These are phyloP conservation scores for Orchesella cincta DNA, from an alignment of 1,140 invertebrate species.

Conservation along the genomic window DNA sequence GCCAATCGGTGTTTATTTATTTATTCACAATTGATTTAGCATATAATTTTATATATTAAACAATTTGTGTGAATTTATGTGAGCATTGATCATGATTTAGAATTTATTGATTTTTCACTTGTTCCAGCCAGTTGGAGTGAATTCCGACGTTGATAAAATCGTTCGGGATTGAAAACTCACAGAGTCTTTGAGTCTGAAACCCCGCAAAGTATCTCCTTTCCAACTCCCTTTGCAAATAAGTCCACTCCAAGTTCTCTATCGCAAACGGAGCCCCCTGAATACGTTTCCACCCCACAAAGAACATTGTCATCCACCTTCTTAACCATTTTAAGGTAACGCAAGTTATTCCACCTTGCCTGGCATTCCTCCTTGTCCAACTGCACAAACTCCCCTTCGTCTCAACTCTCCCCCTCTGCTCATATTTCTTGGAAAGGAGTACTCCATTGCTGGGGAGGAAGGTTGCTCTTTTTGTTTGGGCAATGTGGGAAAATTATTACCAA, in stretches of 20 bases:
- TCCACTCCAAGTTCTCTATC: neutral
- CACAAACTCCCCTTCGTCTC: neutral
- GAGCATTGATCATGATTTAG: too few species aligned
- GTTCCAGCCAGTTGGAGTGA: neutral
- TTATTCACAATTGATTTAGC: too few species aligned
- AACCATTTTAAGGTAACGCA: neutral
- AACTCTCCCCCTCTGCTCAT: neutral
- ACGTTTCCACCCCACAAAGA: neutral
- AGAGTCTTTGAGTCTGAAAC: neutral
- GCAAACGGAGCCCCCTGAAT: neutral
- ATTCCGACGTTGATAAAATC: neutral
- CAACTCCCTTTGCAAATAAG: neutral
- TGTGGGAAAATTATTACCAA: neutral
- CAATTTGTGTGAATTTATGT: too few species aligned
- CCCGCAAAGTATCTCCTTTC: neutral
- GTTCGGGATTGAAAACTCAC: neutral
- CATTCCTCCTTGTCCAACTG: neutral
- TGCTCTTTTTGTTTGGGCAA: neutral
- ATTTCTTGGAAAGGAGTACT: neutral
- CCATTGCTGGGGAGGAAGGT: neutral
- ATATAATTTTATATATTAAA: too few species aligned
- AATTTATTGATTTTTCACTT: too few species aligned
- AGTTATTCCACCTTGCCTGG: neutral
- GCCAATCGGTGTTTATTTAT: too few species aligned
- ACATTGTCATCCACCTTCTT: neutral